Evolutionary conservation across 2,888 invertebrate species (phyloP), one percentile per base, ranked within the genome.

Genomic region (Endomychus coccineus): DNA sequence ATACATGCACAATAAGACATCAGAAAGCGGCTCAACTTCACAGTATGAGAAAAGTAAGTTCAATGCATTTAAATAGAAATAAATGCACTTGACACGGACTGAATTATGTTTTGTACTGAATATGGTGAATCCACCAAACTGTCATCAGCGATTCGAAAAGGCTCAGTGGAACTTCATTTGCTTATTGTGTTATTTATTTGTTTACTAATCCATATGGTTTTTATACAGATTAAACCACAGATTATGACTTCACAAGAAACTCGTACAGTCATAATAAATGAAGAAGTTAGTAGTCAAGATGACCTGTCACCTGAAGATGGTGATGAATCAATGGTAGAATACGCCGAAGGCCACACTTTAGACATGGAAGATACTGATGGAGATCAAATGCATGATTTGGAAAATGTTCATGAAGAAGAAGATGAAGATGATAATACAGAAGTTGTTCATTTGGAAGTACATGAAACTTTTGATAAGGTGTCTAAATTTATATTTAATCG

Each of bases 1-100:
- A 76, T 46, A 75, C 73, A 24, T 73, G 74, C 40, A 75, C 75
- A 0, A 69, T 73, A 51, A 68, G 73, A 38, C 76, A 76, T 55
- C 73, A 74, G 43, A 69, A 72, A 49, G 67, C 67, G 3, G 64
- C 66, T 5, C 66, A 66, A 43, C 40, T 58, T 14, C 56, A 59
- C 40, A 54, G 46, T 21, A 49, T 51, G n/a, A 42, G 58, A 39
- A 55, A 58, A 49, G 59, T 60, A 51, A 22, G 14, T 29, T 29
- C n/a, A n/a, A n/a, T n/a, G n/a, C n/a, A n/a, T n/a, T n/a, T n/a
- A n/a, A n/a, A n/a, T n/a, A n/a, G n/a, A n/a, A n/a, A n/a, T n/a
- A n/a, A n/a, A n/a, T n/a, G n/a, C n/a, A 19, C n/a, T n/a, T 19
- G 9, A 7, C 6, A 19, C n/a, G 6, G 9, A 19, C 21, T 19